Conservation (phyloP, 2,797 vertebrate genomes). For the Crax fasciolata region DNA sequence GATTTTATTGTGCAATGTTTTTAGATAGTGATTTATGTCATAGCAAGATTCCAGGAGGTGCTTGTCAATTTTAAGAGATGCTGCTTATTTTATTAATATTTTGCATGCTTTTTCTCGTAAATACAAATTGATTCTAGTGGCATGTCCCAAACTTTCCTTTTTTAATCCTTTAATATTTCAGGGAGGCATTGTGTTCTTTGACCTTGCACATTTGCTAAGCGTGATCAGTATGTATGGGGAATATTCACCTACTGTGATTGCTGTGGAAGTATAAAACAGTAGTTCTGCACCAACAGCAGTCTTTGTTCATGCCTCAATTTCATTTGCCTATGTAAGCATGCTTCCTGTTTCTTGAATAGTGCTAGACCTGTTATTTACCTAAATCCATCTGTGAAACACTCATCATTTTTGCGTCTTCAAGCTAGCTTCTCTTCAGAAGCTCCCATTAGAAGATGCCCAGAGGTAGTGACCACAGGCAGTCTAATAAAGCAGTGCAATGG, state of each 20-base stretch:
- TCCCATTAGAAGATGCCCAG: neutral
- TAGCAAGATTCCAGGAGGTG: neutral
- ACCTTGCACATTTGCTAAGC: neutral
- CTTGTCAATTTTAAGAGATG: neutral
- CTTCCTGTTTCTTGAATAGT: neutral
- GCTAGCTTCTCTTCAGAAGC: neutral
- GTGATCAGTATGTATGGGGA: neutral
- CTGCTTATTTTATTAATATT: constrained; percentile 19
- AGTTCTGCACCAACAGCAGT: neutral
- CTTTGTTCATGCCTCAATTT: neutral
- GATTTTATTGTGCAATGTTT: neutral
- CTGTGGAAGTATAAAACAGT: neutral
- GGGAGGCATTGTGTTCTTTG: neutral
- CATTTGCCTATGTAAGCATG: neutral
- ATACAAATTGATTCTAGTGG: neutral
- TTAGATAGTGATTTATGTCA: neutral
- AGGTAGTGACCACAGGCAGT: neutral
- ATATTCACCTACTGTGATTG: neutral
- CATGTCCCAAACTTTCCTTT: neutral
- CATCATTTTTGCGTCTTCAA: neutral
- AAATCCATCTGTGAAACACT: neutral
- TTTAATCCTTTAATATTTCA: neutral
- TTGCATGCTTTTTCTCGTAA: neutral
- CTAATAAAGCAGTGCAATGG: neutral
- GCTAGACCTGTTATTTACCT: neutral